Percentiles rank a stretch among this genome's conserved stretches.
These are phyloP conservation scores for Rhinopithecus roxellana DNA, from an alignment of 2,113 vertebrate species.

Conservation along the genomic window DNA sequence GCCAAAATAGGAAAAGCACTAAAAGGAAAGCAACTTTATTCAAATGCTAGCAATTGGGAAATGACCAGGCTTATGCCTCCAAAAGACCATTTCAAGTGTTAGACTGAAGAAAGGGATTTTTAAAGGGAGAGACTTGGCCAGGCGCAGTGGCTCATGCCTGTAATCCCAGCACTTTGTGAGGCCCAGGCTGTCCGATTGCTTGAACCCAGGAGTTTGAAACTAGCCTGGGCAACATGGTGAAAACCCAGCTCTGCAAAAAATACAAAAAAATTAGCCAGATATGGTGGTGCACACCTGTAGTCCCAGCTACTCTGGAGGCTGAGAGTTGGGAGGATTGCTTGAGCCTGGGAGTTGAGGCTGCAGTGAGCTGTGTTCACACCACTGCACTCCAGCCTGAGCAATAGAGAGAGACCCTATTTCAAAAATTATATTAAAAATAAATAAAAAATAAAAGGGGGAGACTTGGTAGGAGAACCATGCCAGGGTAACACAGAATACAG, in stretches of 20 bases:
- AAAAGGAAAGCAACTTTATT: no score
- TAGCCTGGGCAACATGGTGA: neutral
- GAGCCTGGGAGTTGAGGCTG: neutral
- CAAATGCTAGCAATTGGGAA: no score
- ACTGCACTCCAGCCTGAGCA: neutral
- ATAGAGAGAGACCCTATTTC: neutral
- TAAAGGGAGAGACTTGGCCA: neutral
- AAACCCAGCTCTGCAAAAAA: neutral
- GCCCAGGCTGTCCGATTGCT: neutral
- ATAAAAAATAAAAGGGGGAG: no score
- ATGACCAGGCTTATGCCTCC: no score
- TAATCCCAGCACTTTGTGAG: neutral
- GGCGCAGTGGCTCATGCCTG: neutral
- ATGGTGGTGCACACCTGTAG: neutral
- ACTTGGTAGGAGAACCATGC: no score
- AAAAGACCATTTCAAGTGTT: no score
- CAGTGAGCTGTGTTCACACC: neutral
- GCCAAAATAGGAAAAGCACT: no score
- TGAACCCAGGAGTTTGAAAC: neutral
- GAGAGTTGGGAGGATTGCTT: neutral
- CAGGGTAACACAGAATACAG: no score
- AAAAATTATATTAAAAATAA: no score
- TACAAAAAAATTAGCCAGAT: neutral
- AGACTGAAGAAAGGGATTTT: no score
- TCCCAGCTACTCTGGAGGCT: neutral